These are phyloP conservation scores for Progne subis DNA, from an alignment of 2,113 vertebrate species.

Conservation along the genomic window DNA sequence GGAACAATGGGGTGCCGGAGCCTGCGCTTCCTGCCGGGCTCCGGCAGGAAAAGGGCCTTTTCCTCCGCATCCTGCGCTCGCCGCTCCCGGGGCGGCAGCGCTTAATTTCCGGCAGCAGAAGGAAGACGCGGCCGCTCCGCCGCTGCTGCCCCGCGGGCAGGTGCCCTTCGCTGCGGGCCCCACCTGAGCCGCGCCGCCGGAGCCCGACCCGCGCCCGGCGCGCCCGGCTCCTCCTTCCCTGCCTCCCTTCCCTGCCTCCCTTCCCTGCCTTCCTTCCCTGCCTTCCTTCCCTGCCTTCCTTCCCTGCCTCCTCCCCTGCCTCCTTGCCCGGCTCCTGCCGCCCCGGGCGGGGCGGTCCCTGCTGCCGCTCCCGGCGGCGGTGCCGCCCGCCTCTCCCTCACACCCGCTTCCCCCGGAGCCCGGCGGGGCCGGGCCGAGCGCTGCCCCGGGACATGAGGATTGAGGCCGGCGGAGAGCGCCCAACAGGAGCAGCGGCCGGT, in stretches of 20 bases:
- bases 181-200: not conserved
- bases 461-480: not conserved
- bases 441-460: not conserved
- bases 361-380: not conserved
- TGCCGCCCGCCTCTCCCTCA: not conserved
- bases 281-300: no score
- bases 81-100: not conserved
- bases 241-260: no score
- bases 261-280: no score
- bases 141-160: not conserved
- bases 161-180: not conserved
- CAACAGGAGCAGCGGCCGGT: not conserved
- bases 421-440: not conserved
- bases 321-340: not conserved
- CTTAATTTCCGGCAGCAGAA: not conserved
- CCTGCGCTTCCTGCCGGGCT: conserved; percentile 42
- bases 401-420: not conserved
- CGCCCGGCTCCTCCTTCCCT: not conserved
- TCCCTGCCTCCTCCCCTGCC: not conserved
- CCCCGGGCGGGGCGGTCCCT: not conserved
- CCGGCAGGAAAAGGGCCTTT: conserved; percentile 50
- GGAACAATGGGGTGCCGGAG: conserved; percentile 29
- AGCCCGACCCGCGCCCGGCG: not conserved
- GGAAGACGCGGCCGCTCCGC: not conserved
- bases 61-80: not conserved